phyloP scores from a whole-genome alignment of 2,797 vertebrate genomes.

The Tinamus major region DNA sequence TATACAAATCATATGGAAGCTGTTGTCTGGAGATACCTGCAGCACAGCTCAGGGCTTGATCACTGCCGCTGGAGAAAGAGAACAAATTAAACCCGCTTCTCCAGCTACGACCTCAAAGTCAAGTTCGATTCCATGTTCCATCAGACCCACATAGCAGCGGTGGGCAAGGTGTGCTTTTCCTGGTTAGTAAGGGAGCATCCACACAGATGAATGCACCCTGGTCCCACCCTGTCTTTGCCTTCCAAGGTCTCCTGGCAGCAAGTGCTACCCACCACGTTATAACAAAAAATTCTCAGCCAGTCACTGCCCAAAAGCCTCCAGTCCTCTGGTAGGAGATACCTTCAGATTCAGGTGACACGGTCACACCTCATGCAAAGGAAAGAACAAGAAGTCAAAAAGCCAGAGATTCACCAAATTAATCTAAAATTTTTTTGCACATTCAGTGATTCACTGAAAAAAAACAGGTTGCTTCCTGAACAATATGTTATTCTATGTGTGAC shows the following conservation, averaged over 20 bases:
- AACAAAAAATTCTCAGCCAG: neutral
- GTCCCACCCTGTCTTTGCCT: neutral
- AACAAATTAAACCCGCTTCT: neutral
- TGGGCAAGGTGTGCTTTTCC: neutral
- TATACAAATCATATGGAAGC: neutral
- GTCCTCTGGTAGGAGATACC: neutral
- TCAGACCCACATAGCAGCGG: neutral
- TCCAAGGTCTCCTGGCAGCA: rapidly evolving
- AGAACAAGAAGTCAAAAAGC: neutral
- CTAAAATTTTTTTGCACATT: neutral
- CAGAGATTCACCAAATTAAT: neutral
- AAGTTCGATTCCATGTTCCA: neutral
- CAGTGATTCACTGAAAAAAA: neutral
- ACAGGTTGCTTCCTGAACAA: neutral
- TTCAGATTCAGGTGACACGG: neutral
- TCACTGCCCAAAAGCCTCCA: neutral
- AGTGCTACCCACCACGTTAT: neutral
- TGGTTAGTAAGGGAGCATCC: rapidly evolving
- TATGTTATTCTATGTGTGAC: neutral
- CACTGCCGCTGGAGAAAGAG: neutral
- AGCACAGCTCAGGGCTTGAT: neutral
- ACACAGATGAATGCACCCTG: neutral
- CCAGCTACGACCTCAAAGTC: neutral
- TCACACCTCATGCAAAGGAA: neutral
- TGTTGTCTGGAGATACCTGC: neutral